These are phyloP conservation scores for Griposia aprilina DNA, from an alignment of 2,888 invertebrate species.

Conservation along the genomic window DNA sequence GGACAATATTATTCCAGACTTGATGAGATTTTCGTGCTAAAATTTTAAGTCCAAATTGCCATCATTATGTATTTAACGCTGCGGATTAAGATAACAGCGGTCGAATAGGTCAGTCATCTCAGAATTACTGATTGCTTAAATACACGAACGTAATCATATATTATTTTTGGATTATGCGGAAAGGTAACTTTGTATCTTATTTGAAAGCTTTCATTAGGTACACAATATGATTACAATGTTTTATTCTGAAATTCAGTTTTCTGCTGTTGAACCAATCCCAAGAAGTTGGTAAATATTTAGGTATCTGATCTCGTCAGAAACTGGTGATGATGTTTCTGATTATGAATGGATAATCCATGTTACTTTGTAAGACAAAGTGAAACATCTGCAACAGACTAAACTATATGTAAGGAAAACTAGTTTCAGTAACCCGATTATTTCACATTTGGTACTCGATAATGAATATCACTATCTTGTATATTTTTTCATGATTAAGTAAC, in stretches of 20 bases:
- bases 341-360: neutral
- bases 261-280: neutral
- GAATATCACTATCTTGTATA: neutral
- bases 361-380: too few relatives aligned
- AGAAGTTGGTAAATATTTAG: neutral
- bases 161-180: constrained; percentile 8
- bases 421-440: neutral
- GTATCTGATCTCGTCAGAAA: neutral
- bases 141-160: constrained; percentile 59
- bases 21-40: constrained; percentile 90
- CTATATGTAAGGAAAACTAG: too few relatives aligned
- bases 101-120: constrained; percentile 80
- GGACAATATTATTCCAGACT: constrained; percentile 88
- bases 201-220: too few relatives aligned
- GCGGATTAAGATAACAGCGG: constrained; percentile 85
- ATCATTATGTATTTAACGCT: constrained; percentile 87
- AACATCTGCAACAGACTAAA: neutral
- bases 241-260: neutral
- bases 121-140: constrained; percentile 63
- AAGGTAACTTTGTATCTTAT: neutral
- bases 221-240: neutral
- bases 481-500: neutral
- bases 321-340: neutral
- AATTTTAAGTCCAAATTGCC: constrained; percentile 88
- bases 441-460: neutral